These are phyloP conservation scores for Dolichotis patagonum DNA, from an alignment of 2,113 vertebrate genomes.

Conservation along the genomic window DNA sequence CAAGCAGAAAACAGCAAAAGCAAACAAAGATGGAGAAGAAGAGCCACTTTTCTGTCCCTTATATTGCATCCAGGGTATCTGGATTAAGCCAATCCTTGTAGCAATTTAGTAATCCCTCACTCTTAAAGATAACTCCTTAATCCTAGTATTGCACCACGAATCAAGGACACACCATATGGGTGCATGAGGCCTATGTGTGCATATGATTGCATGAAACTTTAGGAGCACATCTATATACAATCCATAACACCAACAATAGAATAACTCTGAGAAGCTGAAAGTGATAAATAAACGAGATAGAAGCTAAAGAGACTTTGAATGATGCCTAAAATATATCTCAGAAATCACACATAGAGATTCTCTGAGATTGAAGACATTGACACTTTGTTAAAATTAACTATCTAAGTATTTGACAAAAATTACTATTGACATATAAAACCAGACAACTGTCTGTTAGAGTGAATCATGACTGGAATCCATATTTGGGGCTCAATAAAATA, in stretches of 20 bases:
- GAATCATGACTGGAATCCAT: background rate
- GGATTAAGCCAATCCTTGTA: background rate
- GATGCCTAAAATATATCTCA: background rate
- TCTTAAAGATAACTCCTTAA: background rate
- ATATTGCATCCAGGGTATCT: background rate
- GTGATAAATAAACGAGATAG: background rate
- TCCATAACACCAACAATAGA: background rate
- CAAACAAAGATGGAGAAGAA: background rate
- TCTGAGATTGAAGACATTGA: background rate
- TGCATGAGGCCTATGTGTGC: no score
- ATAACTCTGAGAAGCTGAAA: background rate
- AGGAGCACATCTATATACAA: background rate
- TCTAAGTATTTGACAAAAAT: background rate
- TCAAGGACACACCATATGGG: no score
- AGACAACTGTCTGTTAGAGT: background rate
- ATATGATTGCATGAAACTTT: background rate
- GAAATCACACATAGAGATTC: background rate
- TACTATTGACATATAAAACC: background rate
- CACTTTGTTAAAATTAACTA: background rate
- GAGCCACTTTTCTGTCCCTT: background rate
- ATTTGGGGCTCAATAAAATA: slow-evolving; percentile 4
- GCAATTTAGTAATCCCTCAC: background rate
- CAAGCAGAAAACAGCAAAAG: background rate
- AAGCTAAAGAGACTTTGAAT: slow-evolving; percentile 19
- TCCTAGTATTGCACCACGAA: background rate